Percentiles rank a stretch among this genome's conserved stretches.
Conservation (phyloP, 2,888 invertebrate species). For the Macrosiphum euphorbiae region DNA sequence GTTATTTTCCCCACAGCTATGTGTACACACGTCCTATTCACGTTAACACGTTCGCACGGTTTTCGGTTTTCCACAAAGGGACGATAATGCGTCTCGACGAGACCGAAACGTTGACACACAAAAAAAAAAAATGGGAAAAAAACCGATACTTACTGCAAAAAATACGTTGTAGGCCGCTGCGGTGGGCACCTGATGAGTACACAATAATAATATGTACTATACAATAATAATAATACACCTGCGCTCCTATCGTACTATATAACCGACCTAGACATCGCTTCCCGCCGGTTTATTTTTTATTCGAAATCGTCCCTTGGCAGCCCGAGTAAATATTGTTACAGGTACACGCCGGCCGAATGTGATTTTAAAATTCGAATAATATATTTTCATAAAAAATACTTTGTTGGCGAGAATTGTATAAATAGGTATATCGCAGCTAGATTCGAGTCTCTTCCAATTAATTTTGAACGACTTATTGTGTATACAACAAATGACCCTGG, state of each 20-base stretch:
- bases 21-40: not conserved
- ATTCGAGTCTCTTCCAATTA: too few relatives aligned
- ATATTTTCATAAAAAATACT: too few relatives aligned
- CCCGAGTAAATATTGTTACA: too few relatives aligned
- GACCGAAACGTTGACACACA: not conserved
- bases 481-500: too few relatives aligned
- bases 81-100: constrained; percentile 10
- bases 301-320: too few relatives aligned
- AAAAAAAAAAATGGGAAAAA: not conserved
- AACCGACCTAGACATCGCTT: not conserved
- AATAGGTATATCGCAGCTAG: too few relatives aligned
- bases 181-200: not conserved
- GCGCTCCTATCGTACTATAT: not conserved
- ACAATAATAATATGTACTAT: too few relatives aligned
- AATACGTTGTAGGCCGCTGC: not conserved
- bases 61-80: not conserved
- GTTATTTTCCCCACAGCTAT: not conserved
- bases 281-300: not conserved
- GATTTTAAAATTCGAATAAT: too few relatives aligned
- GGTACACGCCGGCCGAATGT: too few relatives aligned
- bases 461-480: too few relatives aligned
- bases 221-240: not conserved
- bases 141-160: not conserved
- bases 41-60: not conserved
- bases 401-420: too few relatives aligned